phyloP scores from a whole-genome alignment of 2,113 vertebrate species.

The Corvus cornix region DNA sequence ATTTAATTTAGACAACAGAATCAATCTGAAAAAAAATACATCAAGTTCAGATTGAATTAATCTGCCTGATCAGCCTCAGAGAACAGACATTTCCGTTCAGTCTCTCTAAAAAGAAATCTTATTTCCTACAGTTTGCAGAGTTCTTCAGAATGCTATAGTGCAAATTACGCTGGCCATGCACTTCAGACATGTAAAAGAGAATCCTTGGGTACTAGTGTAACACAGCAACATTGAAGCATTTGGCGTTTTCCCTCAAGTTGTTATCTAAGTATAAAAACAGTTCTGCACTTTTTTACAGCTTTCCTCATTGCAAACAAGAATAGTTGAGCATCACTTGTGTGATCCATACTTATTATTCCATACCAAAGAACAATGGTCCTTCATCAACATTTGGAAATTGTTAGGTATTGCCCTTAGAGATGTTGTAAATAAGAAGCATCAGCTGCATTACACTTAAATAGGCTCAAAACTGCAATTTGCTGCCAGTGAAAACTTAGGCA shows the following conservation, averaged over 20 bases:
- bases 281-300: neutral
- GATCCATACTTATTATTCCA: neutral
- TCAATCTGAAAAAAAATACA: neutral
- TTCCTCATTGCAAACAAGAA: neutral
- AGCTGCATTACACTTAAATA: neutral
- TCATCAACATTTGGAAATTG: neutral
- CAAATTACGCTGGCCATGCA: neutral
- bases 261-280: neutral
- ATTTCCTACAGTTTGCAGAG: neutral
- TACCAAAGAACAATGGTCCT: neutral
- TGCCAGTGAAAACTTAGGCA: neutral
- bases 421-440: neutral
- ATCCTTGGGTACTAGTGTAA: neutral
- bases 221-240: neutral
- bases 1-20: neutral
- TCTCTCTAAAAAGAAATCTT: neutral
- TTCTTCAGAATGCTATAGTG: neutral
- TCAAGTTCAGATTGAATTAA: neutral
- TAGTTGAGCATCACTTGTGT: neutral
- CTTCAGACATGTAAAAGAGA: neutral
- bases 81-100: neutral
- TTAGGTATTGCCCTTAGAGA: neutral
- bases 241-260: neutral
- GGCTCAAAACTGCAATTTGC: neutral
- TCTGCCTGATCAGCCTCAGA: neutral